These are phyloP conservation scores for Plemyria rubiginata DNA, from an alignment of 2,888 invertebrate species.

Conservation along the genomic window DNA sequence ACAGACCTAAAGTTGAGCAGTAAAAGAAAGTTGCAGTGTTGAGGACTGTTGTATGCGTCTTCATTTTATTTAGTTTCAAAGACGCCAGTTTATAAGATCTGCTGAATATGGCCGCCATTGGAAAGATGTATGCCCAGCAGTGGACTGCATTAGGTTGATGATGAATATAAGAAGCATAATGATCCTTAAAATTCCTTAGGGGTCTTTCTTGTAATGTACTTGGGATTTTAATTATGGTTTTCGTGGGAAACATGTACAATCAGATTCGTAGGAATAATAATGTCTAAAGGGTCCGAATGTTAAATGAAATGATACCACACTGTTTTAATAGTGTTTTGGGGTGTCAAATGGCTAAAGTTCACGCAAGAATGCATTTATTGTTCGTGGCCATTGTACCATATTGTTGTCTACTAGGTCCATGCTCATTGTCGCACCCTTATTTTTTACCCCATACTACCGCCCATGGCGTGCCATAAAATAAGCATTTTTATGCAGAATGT, in stretches of 20 bases:
- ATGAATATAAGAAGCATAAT: no score
- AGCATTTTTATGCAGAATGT: conserved; percentile 24
- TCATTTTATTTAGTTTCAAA: no score
- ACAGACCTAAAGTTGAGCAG: no score
- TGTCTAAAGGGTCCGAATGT: background rate
- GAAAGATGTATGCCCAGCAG: no score
- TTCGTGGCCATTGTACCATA: conserved; percentile 5
- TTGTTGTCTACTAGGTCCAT: conserved; percentile 18
- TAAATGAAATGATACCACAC: background rate
- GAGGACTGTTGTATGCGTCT: no score
- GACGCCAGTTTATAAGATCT: no score
- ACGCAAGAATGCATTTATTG: conserved; percentile 4
- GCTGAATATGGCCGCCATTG: no score
- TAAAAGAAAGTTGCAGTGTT: no score
- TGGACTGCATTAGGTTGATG: no score
- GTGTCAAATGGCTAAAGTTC: conserved; percentile 8
- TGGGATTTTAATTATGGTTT: background rate
- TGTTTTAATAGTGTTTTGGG: background rate
- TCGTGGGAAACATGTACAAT: background rate
- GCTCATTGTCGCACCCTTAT: conserved; percentile 27
- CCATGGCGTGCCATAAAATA: conserved; percentile 28
- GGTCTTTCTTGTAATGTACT: no score
- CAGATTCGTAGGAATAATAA: background rate
- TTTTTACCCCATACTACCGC: conserved; percentile 18
- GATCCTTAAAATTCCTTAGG: no score